Evolutionary conservation across 1,140 invertebrate species (phyloP).

Genomic region (Cotesia chilonis): DNA sequence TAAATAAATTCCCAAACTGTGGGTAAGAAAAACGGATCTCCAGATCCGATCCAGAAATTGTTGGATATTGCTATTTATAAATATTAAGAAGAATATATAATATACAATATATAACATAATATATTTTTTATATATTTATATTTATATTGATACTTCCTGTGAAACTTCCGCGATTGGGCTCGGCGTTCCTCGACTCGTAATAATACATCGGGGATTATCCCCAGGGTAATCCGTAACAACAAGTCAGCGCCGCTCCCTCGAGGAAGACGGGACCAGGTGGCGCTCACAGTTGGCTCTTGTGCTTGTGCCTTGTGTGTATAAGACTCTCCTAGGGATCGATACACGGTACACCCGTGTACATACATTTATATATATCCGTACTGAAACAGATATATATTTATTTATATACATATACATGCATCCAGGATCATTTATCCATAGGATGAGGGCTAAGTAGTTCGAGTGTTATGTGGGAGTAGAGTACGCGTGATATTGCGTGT

Average conservation of each 20-base stretch:
- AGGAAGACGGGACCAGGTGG: conserved; percentile 50
- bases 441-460: too few species aligned
- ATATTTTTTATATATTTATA: too few species aligned
- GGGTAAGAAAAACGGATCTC: too few species aligned
- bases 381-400: too few species aligned
- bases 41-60: too few species aligned
- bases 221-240: conserved; percentile 34
- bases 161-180: neutral
- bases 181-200: neutral
- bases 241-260: conserved; percentile 42
- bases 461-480: neutral
- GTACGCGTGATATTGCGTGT: too few species aligned
- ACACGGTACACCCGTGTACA: conserved; percentile 34
- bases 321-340: conserved; percentile 40
- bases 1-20: too few species aligned
- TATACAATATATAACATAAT: too few species aligned
- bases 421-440: neutral
- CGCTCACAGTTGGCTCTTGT: conserved; percentile 43
- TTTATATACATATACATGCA: conserved; percentile 10
- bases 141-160: too few species aligned
- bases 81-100: too few species aligned
- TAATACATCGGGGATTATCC: conserved; percentile 25
- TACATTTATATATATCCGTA: neutral
- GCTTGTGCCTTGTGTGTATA: conserved; percentile 21
- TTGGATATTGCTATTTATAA: too few species aligned